Conservation (phyloP, 2,113 vertebrate genomes). For the Brachyistius frenatus region DNA sequence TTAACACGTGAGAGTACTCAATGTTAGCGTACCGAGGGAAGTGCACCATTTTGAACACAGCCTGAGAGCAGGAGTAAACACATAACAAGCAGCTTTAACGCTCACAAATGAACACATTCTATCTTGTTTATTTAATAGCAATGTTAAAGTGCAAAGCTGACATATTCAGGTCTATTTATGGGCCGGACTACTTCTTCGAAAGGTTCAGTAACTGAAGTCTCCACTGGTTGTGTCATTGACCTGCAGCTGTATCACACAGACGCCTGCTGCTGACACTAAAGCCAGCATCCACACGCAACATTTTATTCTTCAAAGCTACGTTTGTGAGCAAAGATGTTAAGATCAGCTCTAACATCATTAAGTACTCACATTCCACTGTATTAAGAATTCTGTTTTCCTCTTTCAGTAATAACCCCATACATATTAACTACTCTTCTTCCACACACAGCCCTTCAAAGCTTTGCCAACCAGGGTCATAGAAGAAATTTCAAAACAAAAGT, state of each 20-base stretch:
- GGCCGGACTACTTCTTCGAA: too few relatives aligned
- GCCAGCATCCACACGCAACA: neutral
- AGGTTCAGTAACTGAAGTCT: too few relatives aligned
- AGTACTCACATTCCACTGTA: constrained; percentile 5
- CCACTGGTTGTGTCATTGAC: too few relatives aligned
- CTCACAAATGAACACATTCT: too few relatives aligned
- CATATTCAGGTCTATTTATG: too few relatives aligned
- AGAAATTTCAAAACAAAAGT: constrained; percentile 47
- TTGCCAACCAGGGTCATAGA: neutral
- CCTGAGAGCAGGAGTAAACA: too few relatives aligned
- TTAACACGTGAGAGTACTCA: too few relatives aligned
- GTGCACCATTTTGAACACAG: too few relatives aligned
- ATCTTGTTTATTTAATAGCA: too few relatives aligned
- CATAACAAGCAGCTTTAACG: too few relatives aligned
- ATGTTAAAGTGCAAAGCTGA: too few relatives aligned
- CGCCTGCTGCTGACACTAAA: neutral
- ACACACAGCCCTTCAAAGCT: constrained; percentile 19
- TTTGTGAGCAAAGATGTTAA: constrained; percentile 19
- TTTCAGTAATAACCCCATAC: constrained; percentile 17
- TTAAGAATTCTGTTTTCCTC: constrained; percentile 26
- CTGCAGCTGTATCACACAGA: neutral
- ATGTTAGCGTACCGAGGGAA: too few relatives aligned
- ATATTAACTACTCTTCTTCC: constrained; percentile 23
- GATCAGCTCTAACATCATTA: constrained; percentile 14
- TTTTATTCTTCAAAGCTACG: constrained; percentile 1